A percentile compares a stretch with the other conserved stretches of the same genome.
phyloP scores from a whole-genome alignment of 2,113 vertebrate species.

The Onychostruthus taczanowskii region DNA sequence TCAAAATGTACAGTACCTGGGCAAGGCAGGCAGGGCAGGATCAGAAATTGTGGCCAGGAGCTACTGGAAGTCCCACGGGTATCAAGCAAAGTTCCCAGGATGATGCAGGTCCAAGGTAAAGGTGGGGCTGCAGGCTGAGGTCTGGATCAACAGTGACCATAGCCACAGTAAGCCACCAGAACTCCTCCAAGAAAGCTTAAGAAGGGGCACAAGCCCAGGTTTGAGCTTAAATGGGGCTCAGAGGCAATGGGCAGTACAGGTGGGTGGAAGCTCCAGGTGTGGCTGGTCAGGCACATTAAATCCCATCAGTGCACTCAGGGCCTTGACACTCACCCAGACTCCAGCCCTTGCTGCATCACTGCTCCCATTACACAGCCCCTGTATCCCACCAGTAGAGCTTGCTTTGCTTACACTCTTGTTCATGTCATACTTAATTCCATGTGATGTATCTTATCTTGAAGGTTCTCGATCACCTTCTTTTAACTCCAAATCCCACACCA shows the following conservation, averaged over 20 bases:
- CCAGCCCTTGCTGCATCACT: background rate
- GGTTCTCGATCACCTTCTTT: background rate
- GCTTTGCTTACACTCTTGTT: background rate
- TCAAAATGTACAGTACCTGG: background rate
- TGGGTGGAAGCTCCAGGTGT: background rate
- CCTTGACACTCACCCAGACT: background rate
- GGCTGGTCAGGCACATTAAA: background rate
- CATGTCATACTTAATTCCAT: background rate
- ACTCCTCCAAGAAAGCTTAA: background rate
- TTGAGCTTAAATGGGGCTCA: background rate
- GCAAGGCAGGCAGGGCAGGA: background rate
- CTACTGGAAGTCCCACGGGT: background rate
- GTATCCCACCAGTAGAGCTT: background rate
- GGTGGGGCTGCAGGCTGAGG: background rate
- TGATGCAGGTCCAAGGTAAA: background rate
- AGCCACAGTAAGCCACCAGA: background rate
- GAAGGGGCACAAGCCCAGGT: accelerated
- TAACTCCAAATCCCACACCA: background rate
- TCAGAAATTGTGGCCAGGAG: background rate
- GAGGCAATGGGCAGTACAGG: background rate
- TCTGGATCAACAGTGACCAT: background rate
- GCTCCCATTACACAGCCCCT: background rate
- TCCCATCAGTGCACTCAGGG: background rate
- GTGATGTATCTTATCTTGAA: background rate
- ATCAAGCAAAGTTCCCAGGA: background rate